Conservation (phyloP, 2,113 vertebrate genomes). For the Glaucidium brasilianum region DNA sequence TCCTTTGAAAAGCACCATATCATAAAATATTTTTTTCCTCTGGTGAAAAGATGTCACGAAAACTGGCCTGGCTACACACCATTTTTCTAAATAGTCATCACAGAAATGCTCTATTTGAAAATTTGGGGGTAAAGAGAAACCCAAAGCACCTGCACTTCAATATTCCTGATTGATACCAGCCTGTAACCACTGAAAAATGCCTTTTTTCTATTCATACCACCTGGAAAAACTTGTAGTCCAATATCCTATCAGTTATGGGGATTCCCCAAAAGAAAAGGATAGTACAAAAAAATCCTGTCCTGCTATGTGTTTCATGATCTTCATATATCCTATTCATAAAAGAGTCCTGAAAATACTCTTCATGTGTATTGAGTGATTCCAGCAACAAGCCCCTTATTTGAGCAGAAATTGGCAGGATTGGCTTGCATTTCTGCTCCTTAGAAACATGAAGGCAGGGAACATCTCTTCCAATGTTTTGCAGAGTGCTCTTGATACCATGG, state of each 20-base stretch:
- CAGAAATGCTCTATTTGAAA: background rate
- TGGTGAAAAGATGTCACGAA: background rate
- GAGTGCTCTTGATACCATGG: background rate
- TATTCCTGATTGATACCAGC: background rate
- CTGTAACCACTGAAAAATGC: background rate
- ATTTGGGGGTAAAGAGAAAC: background rate
- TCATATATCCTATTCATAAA: background rate
- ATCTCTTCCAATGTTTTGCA: fast-evolving
- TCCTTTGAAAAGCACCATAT: background rate
- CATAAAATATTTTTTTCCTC: background rate
- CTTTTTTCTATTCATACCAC: background rate
- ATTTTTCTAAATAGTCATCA: background rate
- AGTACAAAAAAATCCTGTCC: background rate
- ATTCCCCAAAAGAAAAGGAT: background rate
- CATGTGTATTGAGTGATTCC: background rate
- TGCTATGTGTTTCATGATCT: background rate
- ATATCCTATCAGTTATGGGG: background rate
- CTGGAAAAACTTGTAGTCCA: background rate
- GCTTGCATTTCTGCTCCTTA: background rate
- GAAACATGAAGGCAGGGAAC: background rate
- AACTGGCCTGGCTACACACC: background rate
- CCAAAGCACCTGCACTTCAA: background rate
- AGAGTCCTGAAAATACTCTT: background rate
- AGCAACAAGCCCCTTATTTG: background rate
- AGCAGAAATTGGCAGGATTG: background rate